phyloP scores from a whole-genome alignment of 2,797 vertebrate species.

The Lerista edwardsae region DNA sequence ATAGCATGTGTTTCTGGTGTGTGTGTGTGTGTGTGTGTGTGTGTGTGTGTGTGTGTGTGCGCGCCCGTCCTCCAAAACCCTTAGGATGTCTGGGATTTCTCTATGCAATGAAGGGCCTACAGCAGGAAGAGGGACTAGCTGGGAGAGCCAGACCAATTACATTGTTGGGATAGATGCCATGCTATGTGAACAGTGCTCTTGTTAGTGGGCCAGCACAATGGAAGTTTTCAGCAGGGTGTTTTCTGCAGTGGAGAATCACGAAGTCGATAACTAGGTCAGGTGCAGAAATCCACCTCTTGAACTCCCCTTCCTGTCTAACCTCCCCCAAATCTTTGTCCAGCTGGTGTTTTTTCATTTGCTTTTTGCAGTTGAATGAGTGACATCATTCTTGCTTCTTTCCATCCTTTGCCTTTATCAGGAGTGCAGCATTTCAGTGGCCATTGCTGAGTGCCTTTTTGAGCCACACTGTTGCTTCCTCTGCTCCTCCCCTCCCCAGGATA shows the following conservation, averaged over 20 bases:
- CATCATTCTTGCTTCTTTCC: not conserved
- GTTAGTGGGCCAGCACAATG: constrained; percentile 55
- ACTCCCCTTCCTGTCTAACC: not conserved
- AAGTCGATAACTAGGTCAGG: constrained; percentile 61
- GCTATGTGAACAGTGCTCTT: constrained; percentile 50
- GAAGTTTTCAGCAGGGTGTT: constrained; percentile 48
- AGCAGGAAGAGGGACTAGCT: constrained; percentile 81
- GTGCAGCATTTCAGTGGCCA: not conserved
- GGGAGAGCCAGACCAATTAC: constrained; percentile 81
- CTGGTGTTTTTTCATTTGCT: not conserved
- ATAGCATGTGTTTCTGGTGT: constrained; percentile 50
- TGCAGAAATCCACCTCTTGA: not conserved
- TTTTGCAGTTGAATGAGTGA: not conserved
- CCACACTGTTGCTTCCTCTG: constrained; percentile 2
- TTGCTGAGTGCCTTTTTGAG: constrained; percentile 21
- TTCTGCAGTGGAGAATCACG: constrained; percentile 46
- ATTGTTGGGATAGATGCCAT: constrained; percentile 77
- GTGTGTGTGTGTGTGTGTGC: too few species aligned
- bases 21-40: too few species aligned
- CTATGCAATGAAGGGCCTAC: constrained; percentile 73
- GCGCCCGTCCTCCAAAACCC: constrained; percentile 57
- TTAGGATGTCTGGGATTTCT: constrained; percentile 84
- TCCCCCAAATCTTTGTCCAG: constrained; percentile 22
- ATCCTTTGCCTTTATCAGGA: constrained; percentile 23
- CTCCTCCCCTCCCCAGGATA: constrained; percentile 39